Evolutionary conservation across 2,888 invertebrate genomes (phyloP).

Genomic region (Cotesia congregata): DNA sequence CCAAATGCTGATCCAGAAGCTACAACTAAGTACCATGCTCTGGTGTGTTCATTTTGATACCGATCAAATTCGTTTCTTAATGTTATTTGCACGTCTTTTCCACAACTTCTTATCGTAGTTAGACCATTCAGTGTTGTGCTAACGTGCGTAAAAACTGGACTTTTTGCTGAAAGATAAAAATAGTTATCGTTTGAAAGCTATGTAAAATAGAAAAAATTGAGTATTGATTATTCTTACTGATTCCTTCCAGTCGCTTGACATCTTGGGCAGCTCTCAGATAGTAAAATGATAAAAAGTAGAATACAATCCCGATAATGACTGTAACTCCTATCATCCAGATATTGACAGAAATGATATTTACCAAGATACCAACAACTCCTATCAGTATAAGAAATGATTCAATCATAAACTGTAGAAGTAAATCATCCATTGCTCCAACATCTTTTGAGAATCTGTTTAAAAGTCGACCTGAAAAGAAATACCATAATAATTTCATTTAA

Average conservation of each 20-base stretch:
- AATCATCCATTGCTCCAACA: conserved; percentile 76
- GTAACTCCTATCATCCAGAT: conserved; percentile 78
- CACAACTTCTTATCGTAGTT: conserved; percentile 87
- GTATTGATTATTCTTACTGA: conserved; percentile 63
- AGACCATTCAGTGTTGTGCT: conserved; percentile 88
- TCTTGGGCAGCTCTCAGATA: conserved; percentile 81
- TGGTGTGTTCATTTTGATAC: conserved; percentile 79
- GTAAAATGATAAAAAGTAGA: conserved; percentile 75
- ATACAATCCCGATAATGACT: conserved; percentile 74
- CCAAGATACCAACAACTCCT: conserved; percentile 70
- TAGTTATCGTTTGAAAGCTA: background rate
- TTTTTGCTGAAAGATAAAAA: conserved; percentile 72
- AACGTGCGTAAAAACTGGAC: conserved; percentile 93
- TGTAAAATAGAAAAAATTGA: background rate
- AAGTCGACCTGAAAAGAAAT: conserved; percentile 70
- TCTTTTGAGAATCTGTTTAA: conserved; percentile 85
- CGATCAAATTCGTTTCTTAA: conserved; percentile 82
- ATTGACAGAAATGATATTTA: conserved; percentile 74
- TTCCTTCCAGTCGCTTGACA: conserved; percentile 77
- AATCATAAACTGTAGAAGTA: conserved; percentile 72
- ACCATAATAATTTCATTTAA: background rate
- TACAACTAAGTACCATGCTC: conserved; percentile 79
- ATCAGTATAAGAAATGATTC: conserved; percentile 73
- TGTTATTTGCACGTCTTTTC: conserved; percentile 75
- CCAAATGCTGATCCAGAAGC: conserved; percentile 80